Evolutionary conservation across 92 coral and sea anemone genomes (phyloP), one percentile per base, ranked within the genome.

Genomic region (Bergia puertoricense): DNA sequence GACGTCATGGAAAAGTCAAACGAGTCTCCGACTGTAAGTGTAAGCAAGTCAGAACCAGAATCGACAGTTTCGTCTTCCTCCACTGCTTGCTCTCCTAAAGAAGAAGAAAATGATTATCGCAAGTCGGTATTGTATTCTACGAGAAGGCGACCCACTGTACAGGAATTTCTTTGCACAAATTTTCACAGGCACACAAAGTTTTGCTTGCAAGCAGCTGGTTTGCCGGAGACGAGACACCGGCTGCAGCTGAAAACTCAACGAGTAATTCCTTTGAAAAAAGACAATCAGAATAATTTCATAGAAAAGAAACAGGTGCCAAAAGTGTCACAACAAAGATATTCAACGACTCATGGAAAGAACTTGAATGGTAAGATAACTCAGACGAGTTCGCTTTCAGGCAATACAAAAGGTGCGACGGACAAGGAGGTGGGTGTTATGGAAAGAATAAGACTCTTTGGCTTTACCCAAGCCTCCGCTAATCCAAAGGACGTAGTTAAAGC

Each of bases 91-190:
- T 73, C 79, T 0, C 15, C 77, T 16, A 56, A 65, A 40, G 44
- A 20, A 46, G 36, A 76, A 40, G 41, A 54, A 2, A 81, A 20
- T 15, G 71, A 62, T 44, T 56, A 85, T 85, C 84, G 77, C 4
- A 42, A 74, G 54, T 94, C 98, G 0, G 76, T 90, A 0, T 45
- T 95, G 54, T 90, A 85, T 80, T 81, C 93, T 8, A 88, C 91
- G 1, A 88, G 80, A 40, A 69, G 91, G 16, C 84, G 92, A 30
- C 94, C 98, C 22, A 88, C 93, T 40, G 74, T 93, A 42, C 94
- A 85, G 36, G 94, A 95, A 81, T 93, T 92, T 72, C 85, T 95
- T 56, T 85, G 91, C 69, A 93, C 96, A 51, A 89, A 92, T 76
- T 93, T 91, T 89, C 89, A 89, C 23, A 72, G 56, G 14, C 80